Percentiles rank a stretch among this genome's conserved stretches.
Evolutionary conservation across 2,797 vertebrate genomes (phyloP).

Genomic region (Lateolabrax maculatus): DNA sequence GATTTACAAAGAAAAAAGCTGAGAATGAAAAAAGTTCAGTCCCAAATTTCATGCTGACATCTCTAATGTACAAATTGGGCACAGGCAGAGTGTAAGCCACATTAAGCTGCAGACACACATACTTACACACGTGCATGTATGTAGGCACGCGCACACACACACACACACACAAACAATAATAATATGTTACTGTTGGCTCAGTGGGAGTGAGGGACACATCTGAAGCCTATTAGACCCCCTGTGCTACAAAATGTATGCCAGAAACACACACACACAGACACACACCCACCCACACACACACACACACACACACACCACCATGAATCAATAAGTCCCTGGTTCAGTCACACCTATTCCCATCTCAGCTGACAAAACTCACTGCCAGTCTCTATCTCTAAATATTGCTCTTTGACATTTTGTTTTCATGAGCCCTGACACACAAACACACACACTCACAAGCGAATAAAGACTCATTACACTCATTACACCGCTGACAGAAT

Average conservation of each 20-base stretch:
- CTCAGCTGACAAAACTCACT: constrained; percentile 35
- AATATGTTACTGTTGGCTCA: constrained; percentile 62
- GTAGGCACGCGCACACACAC: background rate
- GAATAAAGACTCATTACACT: constrained; percentile 54
- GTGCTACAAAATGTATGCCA: constrained; percentile 47
- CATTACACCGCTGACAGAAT: constrained; percentile 63
- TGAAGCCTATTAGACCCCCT: constrained; percentile 76
- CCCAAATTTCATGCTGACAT: constrained; percentile 58
- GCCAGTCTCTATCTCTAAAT: constrained; percentile 41
- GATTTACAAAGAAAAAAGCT: background rate
- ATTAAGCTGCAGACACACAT: constrained; percentile 45
- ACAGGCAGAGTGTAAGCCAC: constrained; percentile 41
- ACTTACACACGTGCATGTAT: background rate
- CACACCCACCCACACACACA: constrained; percentile 8
- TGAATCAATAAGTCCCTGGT: constrained; percentile 35
- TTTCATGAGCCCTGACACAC: constrained; percentile 58
- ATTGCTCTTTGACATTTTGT: constrained; percentile 53
- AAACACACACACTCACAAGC: constrained; percentile 46
- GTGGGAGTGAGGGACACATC: constrained; percentile 61
- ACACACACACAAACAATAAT: constrained; percentile 34
- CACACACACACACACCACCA: constrained; percentile 14
- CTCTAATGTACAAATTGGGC: constrained; percentile 75
- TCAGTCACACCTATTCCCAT: constrained; percentile 36
- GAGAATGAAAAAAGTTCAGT: constrained; percentile 6
- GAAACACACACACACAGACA: constrained; percentile 13